These are phyloP conservation scores for Clivina fossor DNA, from an alignment of 2,888 invertebrate species.

Conservation along the genomic window DNA sequence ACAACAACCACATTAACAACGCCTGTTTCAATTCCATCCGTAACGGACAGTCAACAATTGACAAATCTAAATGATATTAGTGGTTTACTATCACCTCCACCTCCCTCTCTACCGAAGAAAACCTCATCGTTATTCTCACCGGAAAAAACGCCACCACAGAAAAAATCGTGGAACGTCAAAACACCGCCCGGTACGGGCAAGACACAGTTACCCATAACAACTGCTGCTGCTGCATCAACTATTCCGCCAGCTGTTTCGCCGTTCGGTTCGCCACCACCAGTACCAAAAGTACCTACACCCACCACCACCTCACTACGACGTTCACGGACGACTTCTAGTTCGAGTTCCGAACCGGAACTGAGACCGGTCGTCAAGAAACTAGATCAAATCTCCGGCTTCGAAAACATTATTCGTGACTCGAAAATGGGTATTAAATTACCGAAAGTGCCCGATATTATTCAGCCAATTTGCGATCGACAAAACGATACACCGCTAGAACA, in stretches of 20 bases:
- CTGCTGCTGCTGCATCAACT: no score
- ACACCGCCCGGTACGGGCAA: constrained; percentile 41
- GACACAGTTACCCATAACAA: constrained; percentile 48
- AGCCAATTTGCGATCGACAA: constrained; percentile 43
- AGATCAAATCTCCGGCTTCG: constrained; percentile 64
- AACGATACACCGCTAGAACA: constrained; percentile 16
- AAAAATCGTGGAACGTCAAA: constrained; percentile 40
- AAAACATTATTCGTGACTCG: constrained; percentile 61
- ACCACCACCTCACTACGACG: constrained; percentile 44
- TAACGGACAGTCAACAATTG: constrained; percentile 32
- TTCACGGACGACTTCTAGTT: constrained; percentile 52
- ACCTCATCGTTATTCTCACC: constrained; percentile 68
- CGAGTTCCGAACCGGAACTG: constrained; percentile 62
- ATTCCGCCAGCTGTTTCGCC: constrained; percentile 38
- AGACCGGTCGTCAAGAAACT: constrained; percentile 64
- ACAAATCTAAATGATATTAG: no score
- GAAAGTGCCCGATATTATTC: constrained; percentile 47
- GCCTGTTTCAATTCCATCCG: no score
- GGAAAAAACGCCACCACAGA: constrained; percentile 59
- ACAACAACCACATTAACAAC: not conserved
- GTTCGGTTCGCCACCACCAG: constrained; percentile 38
- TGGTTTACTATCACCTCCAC: constrained; percentile 26
- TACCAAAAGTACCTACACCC: constrained; percentile 37
- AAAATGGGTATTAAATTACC: constrained; percentile 50
- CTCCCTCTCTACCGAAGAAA: constrained; percentile 50